These are phyloP conservation scores for Falco berigora DNA, from an alignment of 2,797 vertebrate genomes.

Conservation along the genomic window DNA sequence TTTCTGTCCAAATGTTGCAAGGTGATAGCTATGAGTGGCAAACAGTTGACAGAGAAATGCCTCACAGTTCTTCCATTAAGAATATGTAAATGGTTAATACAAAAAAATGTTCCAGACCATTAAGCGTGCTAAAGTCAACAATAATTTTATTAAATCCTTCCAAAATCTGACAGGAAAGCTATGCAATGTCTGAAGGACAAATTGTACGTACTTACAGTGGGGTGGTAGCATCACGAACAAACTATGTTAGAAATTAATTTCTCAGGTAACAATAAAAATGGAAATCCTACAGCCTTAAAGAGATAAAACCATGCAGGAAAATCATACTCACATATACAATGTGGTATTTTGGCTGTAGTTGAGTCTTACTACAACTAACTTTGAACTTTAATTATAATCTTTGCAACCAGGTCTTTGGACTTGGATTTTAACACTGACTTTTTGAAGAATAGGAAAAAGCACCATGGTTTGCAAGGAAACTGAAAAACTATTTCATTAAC, in stretches of 20 bases:
- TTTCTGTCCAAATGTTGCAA: conserved; percentile 16
- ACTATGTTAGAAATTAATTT: not conserved
- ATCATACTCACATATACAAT: not conserved
- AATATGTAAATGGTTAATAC: conserved; percentile 58
- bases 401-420: not conserved
- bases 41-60: conserved; percentile 25
- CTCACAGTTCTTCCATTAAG: conserved; percentile 35
- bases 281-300: not conserved
- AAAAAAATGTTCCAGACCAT: conserved; percentile 43
- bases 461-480: not conserved
- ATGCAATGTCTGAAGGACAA: conserved; percentile 56
- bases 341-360: not conserved
- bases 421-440: not conserved
- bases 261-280: not conserved
- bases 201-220: conserved; percentile 27
- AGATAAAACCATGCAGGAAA: not conserved
- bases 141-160: conserved; percentile 71
- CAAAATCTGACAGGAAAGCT: conserved; percentile 59
- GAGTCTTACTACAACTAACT: not conserved
- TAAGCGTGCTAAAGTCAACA: conserved; percentile 64
- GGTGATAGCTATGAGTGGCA: conserved; percentile 56
- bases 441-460: not conserved
- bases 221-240: conserved; percentile 21
- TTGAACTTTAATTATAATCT: not conserved
- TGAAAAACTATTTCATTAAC: not conserved